phyloP scores from a whole-genome alignment of 1,140 invertebrate genomes.

The Drosophila persimilis region DNA sequence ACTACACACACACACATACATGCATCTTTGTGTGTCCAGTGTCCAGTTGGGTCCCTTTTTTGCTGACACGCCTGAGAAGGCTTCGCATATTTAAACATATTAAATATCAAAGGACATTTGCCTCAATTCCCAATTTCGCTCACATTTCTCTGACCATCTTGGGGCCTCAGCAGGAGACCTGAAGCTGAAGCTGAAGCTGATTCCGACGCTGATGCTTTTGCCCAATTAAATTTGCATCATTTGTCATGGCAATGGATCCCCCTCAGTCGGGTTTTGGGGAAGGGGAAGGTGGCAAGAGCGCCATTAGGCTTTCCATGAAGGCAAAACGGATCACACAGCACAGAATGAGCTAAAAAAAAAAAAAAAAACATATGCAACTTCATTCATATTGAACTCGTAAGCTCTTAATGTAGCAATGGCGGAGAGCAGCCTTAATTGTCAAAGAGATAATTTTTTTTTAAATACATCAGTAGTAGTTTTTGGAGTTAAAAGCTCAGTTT shows the following conservation, averaged over 20 bases:
- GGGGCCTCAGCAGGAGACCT: not conserved
- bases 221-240: conserved; percentile 75
- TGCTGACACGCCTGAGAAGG: conserved; percentile 64
- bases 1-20: conserved; percentile 4
- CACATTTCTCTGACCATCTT: conserved; percentile 40
- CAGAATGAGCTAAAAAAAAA: too few relatives aligned
- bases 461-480: too few relatives aligned
- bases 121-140: conserved; percentile 51
- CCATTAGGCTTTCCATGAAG: too few relatives aligned
- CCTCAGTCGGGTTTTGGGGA: too few relatives aligned
- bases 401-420: too few relatives aligned
- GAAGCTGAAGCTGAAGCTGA: not conserved
- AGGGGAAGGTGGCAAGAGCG: too few relatives aligned
- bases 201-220: conserved; percentile 34
- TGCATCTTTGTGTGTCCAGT: conserved; percentile 18
- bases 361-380: too few relatives aligned
- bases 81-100: conserved; percentile 80
- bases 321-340: too few relatives aligned
- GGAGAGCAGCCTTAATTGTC: too few relatives aligned
- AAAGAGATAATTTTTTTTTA: too few relatives aligned
- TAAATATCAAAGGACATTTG: conserved; percentile 74
- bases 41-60: conserved; percentile 27
- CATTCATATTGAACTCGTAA: too few relatives aligned
- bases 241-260: conserved; percentile 55
- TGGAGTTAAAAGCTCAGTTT: too few relatives aligned